Base-by-base conservation (phyloP, 2,888 invertebrate species). In the Bhutanitis thaidina region DNA sequence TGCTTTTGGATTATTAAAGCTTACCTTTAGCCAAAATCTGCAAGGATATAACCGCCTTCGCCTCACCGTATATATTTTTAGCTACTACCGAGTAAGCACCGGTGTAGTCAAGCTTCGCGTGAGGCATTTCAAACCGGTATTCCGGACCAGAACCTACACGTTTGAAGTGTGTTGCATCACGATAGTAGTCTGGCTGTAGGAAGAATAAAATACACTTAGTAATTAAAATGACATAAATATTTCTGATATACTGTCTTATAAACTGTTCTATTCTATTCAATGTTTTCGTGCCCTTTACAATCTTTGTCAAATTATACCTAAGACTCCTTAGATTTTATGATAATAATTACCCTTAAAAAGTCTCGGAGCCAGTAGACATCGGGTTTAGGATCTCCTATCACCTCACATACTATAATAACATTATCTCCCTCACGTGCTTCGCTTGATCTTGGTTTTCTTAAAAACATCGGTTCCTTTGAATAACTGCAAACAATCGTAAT, bases 341-440 rank as follows among this genome's bases (percentile, higher is more conserved):
- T n/a, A 62, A 56, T 36, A 20, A 40, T 41, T 36, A 96, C 96
- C 92, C 95, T 96, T 27, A 96, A 88, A 80, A 95, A 95, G 78
- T 97, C 97, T 63, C 97, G 90, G 1, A 96, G 90, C 97, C 97
- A 97, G 60, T 94, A 91, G 12, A 97, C 95, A 62, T 96, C 95
- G 15, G 97, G 96, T 70, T 95, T 95, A 0, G 97, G 97, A 80
- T 96, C 95, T 0, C 96, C 97, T 32, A 95, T 93, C 14, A 98
- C 96, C 76, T 97, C 96, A 66, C 97, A 97, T 54, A 93, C 90
- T 58, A 98, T 95, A 46, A 95, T 93, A 47, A 97, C 95, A 13
- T 94, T 94, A 71, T 96, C 96, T 0, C 96, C 97, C 75, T 97
- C 97, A 25, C 91, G 91, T 0, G 96, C 96, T 59, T 95, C 95